Evolutionary conservation across 2,888 invertebrate species (phyloP), one percentile per base, ranked within the genome.

Genomic region (Eurytoma californica): DNA sequence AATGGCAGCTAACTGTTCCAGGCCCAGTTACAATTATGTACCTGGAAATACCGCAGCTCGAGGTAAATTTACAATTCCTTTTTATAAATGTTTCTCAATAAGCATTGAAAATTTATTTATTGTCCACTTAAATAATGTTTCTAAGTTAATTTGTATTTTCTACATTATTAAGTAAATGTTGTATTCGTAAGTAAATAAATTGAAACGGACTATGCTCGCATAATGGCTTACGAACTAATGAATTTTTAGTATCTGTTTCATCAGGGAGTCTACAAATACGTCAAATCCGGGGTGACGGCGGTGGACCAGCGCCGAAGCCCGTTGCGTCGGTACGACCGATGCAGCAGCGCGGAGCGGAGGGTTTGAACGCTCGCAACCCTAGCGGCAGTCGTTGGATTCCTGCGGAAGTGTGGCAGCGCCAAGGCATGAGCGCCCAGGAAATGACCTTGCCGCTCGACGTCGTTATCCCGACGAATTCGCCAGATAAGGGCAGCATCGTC

Each of bases 371-470:
- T 16, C 92, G 94, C 77, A 90, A 92, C 20, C 91, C 92, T 4
- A 88, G 87, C 9, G 90, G 91, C 16, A 90, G 89, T 3, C 90
- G 94, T 69, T 96, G 96, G 96, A 96, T 97, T 84, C 96, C 96
- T 5, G 96, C 96, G 4, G 96, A 96, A 91, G 96, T 96, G 76
- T 96, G 96, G 96, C 95, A 96, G 86, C 92, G 96, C 60, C 97
- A 98, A 91, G 98, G 98, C 81, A 97, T 98, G 94, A 96, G 96
- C 24, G 97, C 97, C 28, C 97, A 97, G 91, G 97, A 97, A 91
- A 97, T 98, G 95, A 97, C 97, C 9, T 92, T 98, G 82, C 97
- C 97, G 3, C 92, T 96, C 93, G 97, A 97, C 91, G 97, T 97
- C 53, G 97, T 97, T 14, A 97, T 97, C 87, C 97, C 97, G 3